phyloP scores from a whole-genome alignment of 92 coral and sea anemone species.

The Micromussa lordhowensis region DNA sequence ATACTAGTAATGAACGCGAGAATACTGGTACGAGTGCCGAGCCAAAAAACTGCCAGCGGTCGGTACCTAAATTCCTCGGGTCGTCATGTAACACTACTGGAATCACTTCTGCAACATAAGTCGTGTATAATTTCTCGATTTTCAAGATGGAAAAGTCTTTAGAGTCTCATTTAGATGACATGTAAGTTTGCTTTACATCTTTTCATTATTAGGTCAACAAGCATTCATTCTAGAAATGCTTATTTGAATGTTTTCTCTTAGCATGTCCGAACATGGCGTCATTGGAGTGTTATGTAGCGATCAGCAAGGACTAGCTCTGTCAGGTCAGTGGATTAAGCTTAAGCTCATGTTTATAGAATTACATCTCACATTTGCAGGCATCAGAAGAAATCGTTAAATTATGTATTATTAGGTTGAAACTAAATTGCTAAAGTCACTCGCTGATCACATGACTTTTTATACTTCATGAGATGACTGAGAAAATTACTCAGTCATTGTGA shows the following conservation, averaged over 20 bases:
- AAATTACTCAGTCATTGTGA: too few relatives aligned
- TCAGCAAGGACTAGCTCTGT: slow-evolving; percentile 85
- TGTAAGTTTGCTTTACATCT: slow-evolving; percentile 56
- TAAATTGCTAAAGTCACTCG: neutral
- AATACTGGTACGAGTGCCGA: neutral
- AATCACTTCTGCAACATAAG: too few relatives aligned
- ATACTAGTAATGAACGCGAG: neutral
- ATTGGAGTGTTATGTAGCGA: slow-evolving; percentile 94
- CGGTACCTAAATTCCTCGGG: neutral
- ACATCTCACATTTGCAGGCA: neutral
- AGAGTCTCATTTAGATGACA: slow-evolving; percentile 79
- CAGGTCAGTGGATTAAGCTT: slow-evolving; percentile 60
- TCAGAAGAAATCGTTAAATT: neutral
- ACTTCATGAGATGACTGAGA: too few relatives aligned
- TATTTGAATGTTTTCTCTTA: neutral
- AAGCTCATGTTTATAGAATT: neutral
- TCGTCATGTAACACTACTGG: neutral
- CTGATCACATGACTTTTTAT: neutral
- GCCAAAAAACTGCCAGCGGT: neutral
- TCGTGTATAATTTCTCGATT: neutral
- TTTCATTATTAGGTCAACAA: neutral
- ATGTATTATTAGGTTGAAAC: neutral
- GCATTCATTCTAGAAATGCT: neutral
- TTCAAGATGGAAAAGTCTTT: slow-evolving; percentile 75
- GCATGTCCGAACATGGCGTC: slow-evolving; percentile 95